Conservation (phyloP, 2,888 invertebrate species). For the Caenorhabditis sinica region DNA sequence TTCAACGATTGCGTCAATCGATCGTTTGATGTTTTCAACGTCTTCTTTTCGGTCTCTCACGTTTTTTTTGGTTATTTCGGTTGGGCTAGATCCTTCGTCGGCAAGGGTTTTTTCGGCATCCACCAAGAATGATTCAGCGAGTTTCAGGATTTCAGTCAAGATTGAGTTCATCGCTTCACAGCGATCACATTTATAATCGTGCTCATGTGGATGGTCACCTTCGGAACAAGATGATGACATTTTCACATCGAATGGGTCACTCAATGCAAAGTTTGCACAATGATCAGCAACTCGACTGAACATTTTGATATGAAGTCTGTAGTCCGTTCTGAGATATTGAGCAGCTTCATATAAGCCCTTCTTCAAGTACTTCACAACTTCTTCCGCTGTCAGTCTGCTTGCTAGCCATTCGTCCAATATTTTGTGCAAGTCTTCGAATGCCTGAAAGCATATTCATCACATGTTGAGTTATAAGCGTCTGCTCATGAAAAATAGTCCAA, state of each 20-base stretch:
- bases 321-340: constrained; percentile 50
- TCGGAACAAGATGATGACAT: not conserved
- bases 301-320: constrained; percentile 38
- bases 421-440: constrained; percentile 4
- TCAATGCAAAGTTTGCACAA: constrained; percentile 41
- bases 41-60: not conserved
- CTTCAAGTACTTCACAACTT: constrained; percentile 17
- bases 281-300: constrained; percentile 47
- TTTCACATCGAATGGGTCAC: constrained; percentile 19
- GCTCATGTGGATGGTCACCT: constrained; percentile 1
- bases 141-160: constrained; percentile 8
- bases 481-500: not conserved
- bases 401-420: not conserved
- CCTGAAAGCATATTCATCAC: too few relatives aligned
- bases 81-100: too few relatives aligned
- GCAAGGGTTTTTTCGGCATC: not conserved
- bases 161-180: constrained; percentile 23
- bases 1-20: not conserved
- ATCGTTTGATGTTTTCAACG: not conserved
- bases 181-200: constrained; percentile 45
- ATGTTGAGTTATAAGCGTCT: not conserved
- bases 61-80: not conserved
- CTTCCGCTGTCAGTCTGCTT: not conserved
- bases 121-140: not conserved
- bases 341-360: not conserved